These are phyloP conservation scores for Cydia splendana DNA, from an alignment of 1,140 invertebrate species.

Conservation along the genomic window DNA sequence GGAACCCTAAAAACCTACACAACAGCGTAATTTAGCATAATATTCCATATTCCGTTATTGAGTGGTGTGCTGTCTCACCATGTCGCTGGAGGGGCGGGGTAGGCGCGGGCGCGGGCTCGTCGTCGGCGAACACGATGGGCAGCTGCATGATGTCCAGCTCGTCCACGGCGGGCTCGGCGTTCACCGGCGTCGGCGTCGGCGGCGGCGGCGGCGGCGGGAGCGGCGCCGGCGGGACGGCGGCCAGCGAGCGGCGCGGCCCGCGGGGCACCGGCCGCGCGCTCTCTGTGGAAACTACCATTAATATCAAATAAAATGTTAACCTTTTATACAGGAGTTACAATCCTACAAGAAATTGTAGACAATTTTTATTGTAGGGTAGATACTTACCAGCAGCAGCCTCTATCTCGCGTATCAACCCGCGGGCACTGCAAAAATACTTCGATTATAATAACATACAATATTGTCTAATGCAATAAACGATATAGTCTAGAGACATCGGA, in stretches of 20 bases:
- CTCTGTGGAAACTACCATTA: constrained; percentile 40
- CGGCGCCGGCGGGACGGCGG: constrained; percentile 38
- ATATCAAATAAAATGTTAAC: no score
- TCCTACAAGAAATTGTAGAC: no score
- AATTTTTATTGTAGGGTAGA: no score
- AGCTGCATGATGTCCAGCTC: constrained; percentile 60
- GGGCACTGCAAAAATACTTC: not conserved
- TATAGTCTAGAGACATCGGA: no score
- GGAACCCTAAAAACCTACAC: no score
- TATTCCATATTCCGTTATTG: no score
- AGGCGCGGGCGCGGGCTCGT: constrained; percentile 31
- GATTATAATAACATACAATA: not conserved
- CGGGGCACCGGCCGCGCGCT: constrained; percentile 48
- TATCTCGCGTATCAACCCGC: not conserved
- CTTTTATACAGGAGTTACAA: no score
- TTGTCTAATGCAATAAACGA: no score
- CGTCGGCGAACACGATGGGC: constrained; percentile 54
- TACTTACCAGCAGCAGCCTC: constrained; percentile 1
- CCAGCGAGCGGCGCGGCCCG: constrained; percentile 43
- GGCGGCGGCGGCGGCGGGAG: not conserved
- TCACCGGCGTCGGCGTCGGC: not conserved
- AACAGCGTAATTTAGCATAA: no score
- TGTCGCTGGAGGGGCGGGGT: constrained; percentile 38
- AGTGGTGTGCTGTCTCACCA: constrained; percentile 34
- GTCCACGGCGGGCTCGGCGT: not conserved